A percentile compares a stretch with the other conserved stretches of the same genome.
These are phyloP conservation scores for Anastrepha obliqua DNA, from an alignment of 1,140 invertebrate genomes.

Conservation along the genomic window DNA sequence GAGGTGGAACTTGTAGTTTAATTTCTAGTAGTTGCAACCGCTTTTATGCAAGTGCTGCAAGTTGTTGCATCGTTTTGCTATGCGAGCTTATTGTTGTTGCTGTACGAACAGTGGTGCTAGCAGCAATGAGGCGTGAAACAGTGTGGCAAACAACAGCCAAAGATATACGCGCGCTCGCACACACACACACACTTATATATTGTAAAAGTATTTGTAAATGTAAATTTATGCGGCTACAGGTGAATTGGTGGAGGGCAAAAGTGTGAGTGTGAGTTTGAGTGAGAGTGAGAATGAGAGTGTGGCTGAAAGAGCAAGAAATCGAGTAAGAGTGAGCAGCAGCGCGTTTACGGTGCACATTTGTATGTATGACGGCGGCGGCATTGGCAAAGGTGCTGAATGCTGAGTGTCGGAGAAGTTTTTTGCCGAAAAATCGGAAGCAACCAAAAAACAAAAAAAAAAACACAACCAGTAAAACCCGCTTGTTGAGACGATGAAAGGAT, in stretches of 20 bases:
- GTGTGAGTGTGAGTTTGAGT: neutral
- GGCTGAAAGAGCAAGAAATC: neutral
- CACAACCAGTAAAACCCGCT: neutral
- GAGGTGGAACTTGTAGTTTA: neutral
- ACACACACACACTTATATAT: neutral
- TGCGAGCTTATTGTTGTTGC: neutral
- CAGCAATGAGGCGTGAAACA: conserved; percentile 23
- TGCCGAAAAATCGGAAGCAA: neutral
- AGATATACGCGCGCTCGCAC: neutral
- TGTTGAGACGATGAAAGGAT: conserved; percentile 4
- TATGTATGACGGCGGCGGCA: neutral
- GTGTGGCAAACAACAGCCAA: neutral
- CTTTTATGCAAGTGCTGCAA: neutral
- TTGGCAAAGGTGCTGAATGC: neutral
- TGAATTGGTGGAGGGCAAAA: neutral
- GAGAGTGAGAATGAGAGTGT: neutral
- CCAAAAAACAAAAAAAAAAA: neutral
- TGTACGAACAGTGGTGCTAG: neutral
- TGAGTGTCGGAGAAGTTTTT: neutral
- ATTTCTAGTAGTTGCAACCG: neutral
- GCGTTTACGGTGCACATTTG: neutral
- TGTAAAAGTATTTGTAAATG: neutral
- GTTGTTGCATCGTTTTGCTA: neutral
- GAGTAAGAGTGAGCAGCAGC: neutral
- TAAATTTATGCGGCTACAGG: conserved; percentile 16